Percentiles rank a stretch among this genome's conserved stretches.
phyloP scores from a whole-genome alignment of 2,113 vertebrate genomes.

The Cyprinus carpio region DNA sequence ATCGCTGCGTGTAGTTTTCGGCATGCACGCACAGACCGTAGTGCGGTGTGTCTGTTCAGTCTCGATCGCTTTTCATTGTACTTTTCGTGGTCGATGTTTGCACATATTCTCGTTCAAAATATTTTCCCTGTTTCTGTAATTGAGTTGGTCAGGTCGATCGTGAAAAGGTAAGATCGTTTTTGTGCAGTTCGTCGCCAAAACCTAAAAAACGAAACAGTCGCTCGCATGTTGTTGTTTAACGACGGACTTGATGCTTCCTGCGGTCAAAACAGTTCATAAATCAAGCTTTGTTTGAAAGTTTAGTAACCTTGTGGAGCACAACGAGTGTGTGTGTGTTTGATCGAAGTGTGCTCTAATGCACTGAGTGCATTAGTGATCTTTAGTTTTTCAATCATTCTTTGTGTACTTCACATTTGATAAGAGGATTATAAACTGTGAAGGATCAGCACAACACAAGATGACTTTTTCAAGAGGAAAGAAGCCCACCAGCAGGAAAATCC shows the following conservation, averaged over 20 bases:
- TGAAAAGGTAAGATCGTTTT: constrained; percentile 25
- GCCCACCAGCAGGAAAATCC: constrained; percentile 56
- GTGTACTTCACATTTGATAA: not conserved
- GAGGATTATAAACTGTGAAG: not conserved
- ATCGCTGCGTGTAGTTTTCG: constrained; percentile 53
- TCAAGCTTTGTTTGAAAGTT: not conserved
- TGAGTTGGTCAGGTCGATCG: not conserved
- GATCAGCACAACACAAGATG: constrained; percentile 59
- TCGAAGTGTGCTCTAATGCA: not conserved
- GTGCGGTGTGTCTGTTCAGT: not conserved
- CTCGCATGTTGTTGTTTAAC: not conserved
- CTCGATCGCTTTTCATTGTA: not conserved
- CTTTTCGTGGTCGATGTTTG: not conserved
- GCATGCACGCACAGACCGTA: constrained; percentile 27
- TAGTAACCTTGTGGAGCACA: not conserved
- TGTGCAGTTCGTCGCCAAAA: not conserved
- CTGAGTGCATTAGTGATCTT: not conserved
- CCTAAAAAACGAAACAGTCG: not conserved
- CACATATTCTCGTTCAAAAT: not conserved
- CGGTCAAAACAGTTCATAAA: not conserved
- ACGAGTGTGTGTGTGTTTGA: not conserved
- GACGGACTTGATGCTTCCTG: not conserved
- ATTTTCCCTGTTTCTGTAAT: not conserved
- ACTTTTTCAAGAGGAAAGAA: constrained; percentile 72
- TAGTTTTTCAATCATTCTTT: not conserved